Evolutionary conservation across 2,797 vertebrate species (phyloP).

Genomic region (Characodon lateralis): DNA sequence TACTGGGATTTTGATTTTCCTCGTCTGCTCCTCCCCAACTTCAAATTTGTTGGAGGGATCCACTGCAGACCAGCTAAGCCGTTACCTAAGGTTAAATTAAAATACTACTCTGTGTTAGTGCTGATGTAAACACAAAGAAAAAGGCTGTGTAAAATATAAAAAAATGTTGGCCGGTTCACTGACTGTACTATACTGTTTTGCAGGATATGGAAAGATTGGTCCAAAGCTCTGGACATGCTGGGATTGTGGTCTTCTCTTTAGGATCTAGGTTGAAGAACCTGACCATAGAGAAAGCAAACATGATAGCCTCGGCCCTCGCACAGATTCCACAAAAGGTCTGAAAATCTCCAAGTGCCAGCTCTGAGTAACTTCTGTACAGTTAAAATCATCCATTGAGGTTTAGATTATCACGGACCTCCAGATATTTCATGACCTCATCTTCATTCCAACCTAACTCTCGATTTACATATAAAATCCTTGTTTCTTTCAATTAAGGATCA

Average conservation of each 20-base stretch:
- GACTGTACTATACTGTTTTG: not conserved
- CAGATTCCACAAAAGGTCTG: slow-evolving; percentile 92
- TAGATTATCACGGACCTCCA: not conserved
- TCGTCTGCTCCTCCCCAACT: slow-evolving; percentile 88
- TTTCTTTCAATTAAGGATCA: not conserved
- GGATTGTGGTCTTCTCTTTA: slow-evolving; percentile 88
- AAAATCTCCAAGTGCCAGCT: not conserved
- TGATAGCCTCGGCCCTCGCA: slow-evolving; percentile 86
- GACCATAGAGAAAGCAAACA: slow-evolving; percentile 81
- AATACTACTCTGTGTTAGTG: not conserved
- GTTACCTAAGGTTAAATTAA: slow-evolving; percentile 82
- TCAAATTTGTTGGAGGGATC: slow-evolving; percentile 90
- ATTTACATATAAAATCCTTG: not conserved
- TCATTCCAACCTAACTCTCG: not conserved
- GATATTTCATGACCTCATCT: not conserved
- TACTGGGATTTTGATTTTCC: slow-evolving; percentile 96
- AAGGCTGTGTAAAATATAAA: not conserved
- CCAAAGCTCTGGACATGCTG: slow-evolving; percentile 88
- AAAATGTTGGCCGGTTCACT: not conserved
- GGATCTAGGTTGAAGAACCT: slow-evolving; percentile 87
- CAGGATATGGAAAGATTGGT: slow-evolving; percentile 93
- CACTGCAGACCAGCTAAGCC: slow-evolving; percentile 90
- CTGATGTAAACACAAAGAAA: not conserved
- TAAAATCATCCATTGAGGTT: not conserved
- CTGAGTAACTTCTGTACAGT: not conserved